These are phyloP conservation scores for Lonchura striata DNA, from an alignment of 2,113 vertebrate genomes.

Conservation along the genomic window DNA sequence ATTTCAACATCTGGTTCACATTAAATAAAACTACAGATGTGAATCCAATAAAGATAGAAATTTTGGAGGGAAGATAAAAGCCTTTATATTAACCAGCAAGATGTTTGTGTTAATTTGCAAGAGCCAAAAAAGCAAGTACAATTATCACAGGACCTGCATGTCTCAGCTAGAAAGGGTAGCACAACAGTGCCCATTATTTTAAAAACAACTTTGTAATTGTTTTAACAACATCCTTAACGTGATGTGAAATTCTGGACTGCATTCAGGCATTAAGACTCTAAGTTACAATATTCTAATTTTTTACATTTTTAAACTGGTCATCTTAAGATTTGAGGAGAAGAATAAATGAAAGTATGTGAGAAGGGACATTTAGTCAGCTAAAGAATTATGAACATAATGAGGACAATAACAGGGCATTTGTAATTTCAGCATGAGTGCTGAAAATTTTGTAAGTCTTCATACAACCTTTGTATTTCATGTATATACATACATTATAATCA, in stretches of 20 bases:
- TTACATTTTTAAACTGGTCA: not conserved
- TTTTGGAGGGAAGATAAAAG: constrained; percentile 16
- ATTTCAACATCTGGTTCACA: constrained; percentile 42
- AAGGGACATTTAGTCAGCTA: not conserved
- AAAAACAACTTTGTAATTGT: not conserved
- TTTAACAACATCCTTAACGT: not conserved
- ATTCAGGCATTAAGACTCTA: not conserved
- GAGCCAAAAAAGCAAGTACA: not conserved
- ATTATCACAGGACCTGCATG: not conserved
- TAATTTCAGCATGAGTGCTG: not conserved
- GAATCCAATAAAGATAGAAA: constrained; percentile 37
- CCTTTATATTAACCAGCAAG: constrained; percentile 14
- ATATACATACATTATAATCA: not conserved
- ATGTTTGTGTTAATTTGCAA: constrained; percentile 14
- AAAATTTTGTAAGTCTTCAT: not conserved
- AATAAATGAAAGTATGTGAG: not conserved
- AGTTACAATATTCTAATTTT: not conserved
- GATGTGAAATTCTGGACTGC: not conserved
- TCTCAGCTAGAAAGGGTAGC: not conserved
- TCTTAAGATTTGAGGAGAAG: not conserved
- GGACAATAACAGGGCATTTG: not conserved
- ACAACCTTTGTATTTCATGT: not conserved
- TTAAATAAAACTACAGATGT: constrained; percentile 52
- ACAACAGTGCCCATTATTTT: not conserved
- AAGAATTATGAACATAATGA: not conserved